Base-by-base conservation (phyloP, 2,797 vertebrate species). In the Cynopterus sphinx region DNA sequence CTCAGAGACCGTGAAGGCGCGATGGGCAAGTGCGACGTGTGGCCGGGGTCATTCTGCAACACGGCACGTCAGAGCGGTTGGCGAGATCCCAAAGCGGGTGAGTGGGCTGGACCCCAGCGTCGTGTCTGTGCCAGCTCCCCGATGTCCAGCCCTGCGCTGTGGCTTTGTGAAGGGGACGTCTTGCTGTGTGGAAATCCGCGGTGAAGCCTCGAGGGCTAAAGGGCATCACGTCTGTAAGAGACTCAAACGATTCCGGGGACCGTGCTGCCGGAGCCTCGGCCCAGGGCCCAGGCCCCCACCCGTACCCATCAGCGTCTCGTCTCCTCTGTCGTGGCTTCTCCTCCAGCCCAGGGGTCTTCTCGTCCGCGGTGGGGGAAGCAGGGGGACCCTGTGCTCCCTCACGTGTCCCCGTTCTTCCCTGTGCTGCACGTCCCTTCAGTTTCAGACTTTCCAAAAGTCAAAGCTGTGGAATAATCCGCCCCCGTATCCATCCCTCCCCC, bases 31-130 rank as follows among this genome's bases (percentile, higher is more conserved):
- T 5, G 19, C 33, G 13, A 1, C 0, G 13, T 36, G n/a, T 53
- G 86, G 41, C 0, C 36, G 15, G 13, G 12, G 9, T 49, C 10
- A 6, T 16, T 0, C 49, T 2, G 84, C 55, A 6, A 11, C 11
- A 43, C 31, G 22, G 84, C 28, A 71, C 74, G 1, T 61, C 33
- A 43, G 55, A 28, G 55, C 21, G 19, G 10, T 0, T 24, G 28
- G 43, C 6, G 19, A 33, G 24, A 79, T 55, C 74, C 26, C 9
- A 10, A 19, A 41, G 41, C 55, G 36, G 81, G 46, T 28, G 24
- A 11, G 63, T 31, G 43, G 13, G 53, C 9, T 63, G 59, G 33
- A 24, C 17, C 28, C 43, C 1, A 5, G 79, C 9, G 16, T 12
- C 17, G 36, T 55, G 59, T 89, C 55, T 36, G 17, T 26, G 51